Percentiles rank a stretch among this genome's conserved stretches.
Conservation (phyloP, 2,113 vertebrate species). For the Scophthalmus maximus region DNA sequence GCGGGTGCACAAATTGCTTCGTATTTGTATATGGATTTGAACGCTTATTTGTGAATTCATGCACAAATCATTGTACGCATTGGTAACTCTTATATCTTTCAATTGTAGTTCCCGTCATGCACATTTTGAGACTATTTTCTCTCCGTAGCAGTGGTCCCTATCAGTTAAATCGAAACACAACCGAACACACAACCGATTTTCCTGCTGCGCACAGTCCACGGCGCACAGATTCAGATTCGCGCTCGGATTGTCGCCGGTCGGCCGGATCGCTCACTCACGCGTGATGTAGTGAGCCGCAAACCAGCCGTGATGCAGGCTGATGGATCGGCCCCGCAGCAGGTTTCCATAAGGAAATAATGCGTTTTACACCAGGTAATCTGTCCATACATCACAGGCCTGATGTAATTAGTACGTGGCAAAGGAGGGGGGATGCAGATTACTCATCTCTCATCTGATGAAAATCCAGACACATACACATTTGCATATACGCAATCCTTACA, state of each 20-base stretch:
- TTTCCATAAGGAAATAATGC: slow-evolving; percentile 75
- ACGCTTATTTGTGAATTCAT: no score
- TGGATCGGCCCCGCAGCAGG: slow-evolving; percentile 58
- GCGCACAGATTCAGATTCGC: neutral
- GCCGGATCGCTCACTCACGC: neutral
- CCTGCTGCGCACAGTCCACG: neutral
- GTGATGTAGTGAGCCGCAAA: slow-evolving; percentile 63
- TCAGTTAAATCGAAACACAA: no score
- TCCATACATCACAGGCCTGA: slow-evolving; percentile 78
- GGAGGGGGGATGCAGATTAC: slow-evolving; percentile 33
- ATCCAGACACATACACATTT: neutral
- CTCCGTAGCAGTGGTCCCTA: no score
- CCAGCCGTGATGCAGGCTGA: slow-evolving; percentile 61
- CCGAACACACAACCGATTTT: no score
- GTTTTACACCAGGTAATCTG: slow-evolving; percentile 74
- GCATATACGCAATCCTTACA: slow-evolving; percentile 7
- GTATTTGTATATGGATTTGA: no score
- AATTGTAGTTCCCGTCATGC: no score
- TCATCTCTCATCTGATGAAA: slow-evolving; percentile 55
- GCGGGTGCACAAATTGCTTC: no score
- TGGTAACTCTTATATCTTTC: no score
- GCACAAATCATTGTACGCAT: no score
- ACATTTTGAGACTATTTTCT: no score
- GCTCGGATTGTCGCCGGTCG: slow-evolving; percentile 9
- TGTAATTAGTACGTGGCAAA: slow-evolving; percentile 71